phyloP scores from a whole-genome alignment of 1,140 invertebrate genomes.

The Campoletis sonorensis region DNA sequence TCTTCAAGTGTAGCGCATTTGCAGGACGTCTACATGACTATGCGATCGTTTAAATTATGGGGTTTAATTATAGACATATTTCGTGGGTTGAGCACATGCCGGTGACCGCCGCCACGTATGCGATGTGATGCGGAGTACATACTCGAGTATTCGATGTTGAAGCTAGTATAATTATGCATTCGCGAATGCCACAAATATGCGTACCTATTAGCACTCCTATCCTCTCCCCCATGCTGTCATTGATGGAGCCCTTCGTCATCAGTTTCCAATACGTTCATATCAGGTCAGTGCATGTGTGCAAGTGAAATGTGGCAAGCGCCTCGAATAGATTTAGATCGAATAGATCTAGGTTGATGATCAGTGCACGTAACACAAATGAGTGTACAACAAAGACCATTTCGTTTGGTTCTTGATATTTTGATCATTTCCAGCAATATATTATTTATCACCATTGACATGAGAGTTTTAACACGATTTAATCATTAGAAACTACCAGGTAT shows the following conservation, averaged over 20 bases:
- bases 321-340: background rate
- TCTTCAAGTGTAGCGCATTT: slow-evolving; percentile 7
- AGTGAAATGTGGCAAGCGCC: slow-evolving; percentile 49
- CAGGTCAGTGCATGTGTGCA: slow-evolving; percentile 44
- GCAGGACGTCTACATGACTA: background rate
- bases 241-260: slow-evolving; percentile 7
- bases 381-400: background rate
- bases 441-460: too few species aligned
- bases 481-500: too few species aligned
- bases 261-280: background rate
- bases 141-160: slow-evolving; percentile 43
- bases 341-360: background rate
- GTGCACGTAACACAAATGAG: background rate
- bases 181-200: slow-evolving; percentile 11
- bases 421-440: too few species aligned
- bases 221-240: background rate
- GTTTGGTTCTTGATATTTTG: background rate
- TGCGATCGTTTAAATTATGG: background rate
- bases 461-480: too few species aligned
- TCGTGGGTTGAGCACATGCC: slow-evolving; percentile 46
- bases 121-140: slow-evolving; percentile 43
- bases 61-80: slow-evolving; percentile 69
- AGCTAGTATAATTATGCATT: slow-evolving; percentile 30
- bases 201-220: background rate
- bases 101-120: slow-evolving; percentile 52